Conservation (phyloP, 2,888 invertebrate genomes). For the Octonoba sinensis region DNA sequence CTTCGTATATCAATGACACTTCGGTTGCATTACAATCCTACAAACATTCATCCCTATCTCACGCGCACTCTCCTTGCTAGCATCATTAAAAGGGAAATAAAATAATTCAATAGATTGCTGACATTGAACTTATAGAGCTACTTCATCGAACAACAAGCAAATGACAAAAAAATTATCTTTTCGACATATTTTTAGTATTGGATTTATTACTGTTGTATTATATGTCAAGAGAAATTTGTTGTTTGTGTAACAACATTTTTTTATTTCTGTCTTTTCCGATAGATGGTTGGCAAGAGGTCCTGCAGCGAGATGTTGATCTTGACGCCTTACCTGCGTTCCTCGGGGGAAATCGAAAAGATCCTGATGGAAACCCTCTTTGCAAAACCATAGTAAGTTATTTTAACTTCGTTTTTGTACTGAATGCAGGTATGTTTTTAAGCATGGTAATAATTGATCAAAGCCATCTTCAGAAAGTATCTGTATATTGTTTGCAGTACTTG, state of each 20-base stretch:
- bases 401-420: background rate
- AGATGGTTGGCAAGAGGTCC: constrained; percentile 42
- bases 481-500: too few relatives aligned
- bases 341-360: constrained; percentile 45
- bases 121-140: background rate
- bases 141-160: background rate
- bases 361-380: constrained; percentile 48
- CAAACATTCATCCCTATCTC: too few relatives aligned
- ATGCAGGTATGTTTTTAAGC: too few relatives aligned
- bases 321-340: constrained; percentile 29
- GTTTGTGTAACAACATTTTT: background rate
- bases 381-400: constrained; percentile 17
- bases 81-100: too few relatives aligned
- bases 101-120: too few relatives aligned
- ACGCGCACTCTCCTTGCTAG: too few relatives aligned
- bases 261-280: background rate
- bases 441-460: too few relatives aligned
- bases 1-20: too few relatives aligned
- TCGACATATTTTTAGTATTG: background rate
- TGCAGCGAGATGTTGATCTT: constrained; percentile 5
- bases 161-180: too few relatives aligned
- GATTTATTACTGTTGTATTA: background rate
- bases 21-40: too few relatives aligned
- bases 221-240: background rate
- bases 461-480: too few relatives aligned